Evolutionary conservation across 2,797 vertebrate genomes (phyloP).

Genomic region (Anisognathus igniventris): DNA sequence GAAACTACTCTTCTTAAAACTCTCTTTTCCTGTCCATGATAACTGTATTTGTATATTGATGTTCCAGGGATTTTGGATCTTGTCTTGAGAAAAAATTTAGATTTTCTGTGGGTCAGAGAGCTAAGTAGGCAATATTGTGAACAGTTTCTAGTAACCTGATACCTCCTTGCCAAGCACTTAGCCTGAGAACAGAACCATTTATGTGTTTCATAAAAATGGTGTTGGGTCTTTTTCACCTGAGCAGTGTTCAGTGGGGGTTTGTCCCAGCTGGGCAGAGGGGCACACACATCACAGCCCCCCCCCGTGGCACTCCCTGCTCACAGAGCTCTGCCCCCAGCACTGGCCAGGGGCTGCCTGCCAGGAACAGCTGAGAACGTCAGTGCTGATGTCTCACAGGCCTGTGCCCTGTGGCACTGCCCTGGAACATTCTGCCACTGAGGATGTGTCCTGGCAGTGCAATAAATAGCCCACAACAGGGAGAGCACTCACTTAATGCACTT

Average conservation of each 20-base stretch:
- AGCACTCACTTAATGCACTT: background rate
- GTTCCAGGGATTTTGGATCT: background rate
- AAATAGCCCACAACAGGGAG: background rate
- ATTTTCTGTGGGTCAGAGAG: background rate
- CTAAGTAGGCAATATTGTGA: background rate
- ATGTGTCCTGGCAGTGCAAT: background rate
- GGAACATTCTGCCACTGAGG: background rate
- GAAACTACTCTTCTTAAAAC: background rate
- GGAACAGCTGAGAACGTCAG: rapidly evolving
- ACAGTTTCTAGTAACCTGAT: background rate
- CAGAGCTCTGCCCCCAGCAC: background rate
- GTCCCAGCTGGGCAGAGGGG: background rate
- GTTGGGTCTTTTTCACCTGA: background rate
- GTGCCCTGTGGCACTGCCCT: background rate
- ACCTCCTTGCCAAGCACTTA: background rate
- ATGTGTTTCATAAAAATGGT: background rate
- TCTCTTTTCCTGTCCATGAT: background rate
- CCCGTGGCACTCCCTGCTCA: background rate
- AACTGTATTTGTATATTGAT: background rate
- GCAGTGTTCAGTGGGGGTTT: background rate
- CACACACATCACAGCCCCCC: background rate
- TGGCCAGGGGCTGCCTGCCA: background rate
- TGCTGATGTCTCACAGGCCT: background rate
- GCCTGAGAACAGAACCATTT: background rate
- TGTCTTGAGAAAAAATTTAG: background rate